phyloP scores from a whole-genome alignment of 2,113 vertebrate species.

The Leiothrix lutea region DNA sequence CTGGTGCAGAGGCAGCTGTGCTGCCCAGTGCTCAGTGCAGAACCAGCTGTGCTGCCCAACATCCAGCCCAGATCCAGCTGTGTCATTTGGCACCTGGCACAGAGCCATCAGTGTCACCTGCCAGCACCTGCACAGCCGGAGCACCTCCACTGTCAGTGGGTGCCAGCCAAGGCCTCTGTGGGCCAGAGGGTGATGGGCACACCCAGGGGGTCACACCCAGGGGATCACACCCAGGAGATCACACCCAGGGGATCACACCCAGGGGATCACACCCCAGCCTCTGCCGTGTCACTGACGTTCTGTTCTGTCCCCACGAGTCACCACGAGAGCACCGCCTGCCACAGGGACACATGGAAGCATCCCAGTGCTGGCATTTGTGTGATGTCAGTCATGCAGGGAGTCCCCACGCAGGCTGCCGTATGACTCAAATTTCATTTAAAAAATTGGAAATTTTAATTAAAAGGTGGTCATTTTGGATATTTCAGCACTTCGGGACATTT shows the following conservation, averaged over 20 bases:
- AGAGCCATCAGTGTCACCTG: not conserved
- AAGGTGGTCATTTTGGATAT: not conserved
- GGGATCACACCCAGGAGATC: not conserved
- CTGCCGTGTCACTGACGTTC: rapidly evolving
- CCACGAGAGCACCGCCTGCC: rapidly evolving
- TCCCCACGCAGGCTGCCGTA: rapidly evolving
- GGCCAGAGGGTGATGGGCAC: not conserved
- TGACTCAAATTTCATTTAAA: not conserved
- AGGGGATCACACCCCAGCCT: not conserved
- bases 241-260: not conserved
- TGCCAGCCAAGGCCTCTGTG: not conserved
- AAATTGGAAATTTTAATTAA: not conserved
- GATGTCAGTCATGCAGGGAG: rapidly evolving
- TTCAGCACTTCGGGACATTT: not conserved
- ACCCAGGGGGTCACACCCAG: not conserved
- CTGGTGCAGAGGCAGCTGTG: not conserved
- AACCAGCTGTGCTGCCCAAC: not conserved
- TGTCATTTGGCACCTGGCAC: rapidly evolving
- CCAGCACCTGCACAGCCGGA: not conserved
- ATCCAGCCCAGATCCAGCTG: not conserved
- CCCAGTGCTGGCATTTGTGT: rapidly evolving
- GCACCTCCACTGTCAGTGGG: not conserved
- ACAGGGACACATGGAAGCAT: rapidly evolving
- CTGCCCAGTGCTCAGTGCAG: rapidly evolving
- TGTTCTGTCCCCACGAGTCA: not conserved